phyloP scores from a whole-genome alignment of 2,113 vertebrate genomes.

The Eudyptes chrysolophus region DNA sequence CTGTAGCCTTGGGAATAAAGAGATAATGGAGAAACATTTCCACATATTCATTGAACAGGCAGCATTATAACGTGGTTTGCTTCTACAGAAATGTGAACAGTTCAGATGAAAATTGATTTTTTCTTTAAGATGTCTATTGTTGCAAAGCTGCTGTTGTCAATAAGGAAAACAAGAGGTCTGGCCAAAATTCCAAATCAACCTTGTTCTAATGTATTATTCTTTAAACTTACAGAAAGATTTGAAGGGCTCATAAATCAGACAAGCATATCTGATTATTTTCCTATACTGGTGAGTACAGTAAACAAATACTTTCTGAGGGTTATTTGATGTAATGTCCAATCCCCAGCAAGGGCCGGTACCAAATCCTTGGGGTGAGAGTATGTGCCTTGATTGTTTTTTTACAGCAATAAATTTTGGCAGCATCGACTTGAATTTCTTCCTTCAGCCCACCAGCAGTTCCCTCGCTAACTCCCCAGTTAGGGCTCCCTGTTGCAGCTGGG shows the following conservation, averaged over 20 bases:
- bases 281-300: not conserved
- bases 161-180: not conserved
- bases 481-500: not conserved
- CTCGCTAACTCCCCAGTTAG: not conserved
- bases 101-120: not conserved
- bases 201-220: not conserved
- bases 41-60: not conserved
- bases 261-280: not conserved
- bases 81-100: not conserved
- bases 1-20: conserved; percentile 11
- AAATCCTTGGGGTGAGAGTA: not conserved
- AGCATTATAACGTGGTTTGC: not conserved
- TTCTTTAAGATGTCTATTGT: not conserved
- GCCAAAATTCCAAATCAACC: not conserved
- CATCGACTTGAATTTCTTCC: not conserved
- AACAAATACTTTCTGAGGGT: not conserved
- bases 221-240: not conserved
- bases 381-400: not conserved
- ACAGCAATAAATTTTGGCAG: not conserved
- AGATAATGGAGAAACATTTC: not conserved
- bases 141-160: not conserved
- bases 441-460: not conserved
- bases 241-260: not conserved
- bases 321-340: not conserved
- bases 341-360: not conserved